Evolutionary conservation across 2,888 invertebrate species (phyloP), one percentile per base, ranked within the genome.

Genomic region (Drosophila phalerata): DNA sequence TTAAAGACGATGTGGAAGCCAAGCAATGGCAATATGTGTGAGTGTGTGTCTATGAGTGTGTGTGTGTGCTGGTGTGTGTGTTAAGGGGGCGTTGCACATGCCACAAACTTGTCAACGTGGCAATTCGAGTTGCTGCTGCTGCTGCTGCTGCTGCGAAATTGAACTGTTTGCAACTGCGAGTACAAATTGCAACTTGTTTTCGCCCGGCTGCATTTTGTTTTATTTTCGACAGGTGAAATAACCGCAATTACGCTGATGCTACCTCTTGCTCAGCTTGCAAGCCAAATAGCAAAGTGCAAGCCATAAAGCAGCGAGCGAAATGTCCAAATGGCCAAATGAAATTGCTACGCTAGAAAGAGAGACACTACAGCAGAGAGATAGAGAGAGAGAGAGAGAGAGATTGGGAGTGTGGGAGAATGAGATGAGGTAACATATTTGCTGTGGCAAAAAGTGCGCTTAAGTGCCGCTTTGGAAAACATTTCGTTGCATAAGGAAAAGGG

Each of bases 151-250:
- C 30, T 37, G 71, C 67, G 78, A 85, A 86, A 86, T 89, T 89
- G 85, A 89, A 88, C 86, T 85, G 89, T 81, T 88, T 86, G 86
- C 86, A 80, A 81, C 84, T 61, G 71, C 74, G 52, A 74, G 71
- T 81, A 88, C 84, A 84, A 85, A 86, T 85, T 85, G 89, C 87
- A 88, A 84, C 87, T 86, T 81, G 84, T 86, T 86, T 86, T 86
- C 85, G 69, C 73, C 70, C 67, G 65, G 73, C 65, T 83, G 89
- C 81, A 78, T 88, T 88, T 88, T 85, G 87, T 86, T 86, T 88
- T 85, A 84, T 82, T 88, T 85, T 80, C 79, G 87, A 71, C 88
- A 87, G 85, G 85, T 85, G 85, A 87, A 89, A 89, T 89, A 85
- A 89, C 75, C 79, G 88, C 84, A 84, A 84, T 84, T 84, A 84